phyloP scores from a whole-genome alignment of 2,888 invertebrate genomes.

The Pyrochroa serraticornis region DNA sequence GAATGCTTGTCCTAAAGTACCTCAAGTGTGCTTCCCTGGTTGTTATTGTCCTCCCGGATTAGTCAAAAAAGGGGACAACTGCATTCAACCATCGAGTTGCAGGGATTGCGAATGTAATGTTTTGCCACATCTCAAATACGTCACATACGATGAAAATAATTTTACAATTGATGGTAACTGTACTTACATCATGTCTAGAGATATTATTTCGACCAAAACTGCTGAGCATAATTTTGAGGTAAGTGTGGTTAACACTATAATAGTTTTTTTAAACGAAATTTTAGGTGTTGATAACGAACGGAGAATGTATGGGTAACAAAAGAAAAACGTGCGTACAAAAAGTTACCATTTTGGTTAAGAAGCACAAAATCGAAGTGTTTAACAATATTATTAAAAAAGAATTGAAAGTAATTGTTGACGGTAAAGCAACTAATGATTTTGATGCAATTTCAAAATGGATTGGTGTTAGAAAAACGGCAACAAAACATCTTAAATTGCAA shows the following conservation, averaged over 20 bases:
- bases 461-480: conserved; percentile 62
- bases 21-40: conserved; percentile 78
- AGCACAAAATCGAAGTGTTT: conserved; percentile 60
- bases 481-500: conserved; percentile 68
- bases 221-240: no score
- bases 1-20: conserved; percentile 67
- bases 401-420: conserved; percentile 60
- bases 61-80: conserved; percentile 70
- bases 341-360: conserved; percentile 70
- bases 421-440: conserved; percentile 47
- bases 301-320: conserved; percentile 66
- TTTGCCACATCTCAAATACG: conserved; percentile 79
- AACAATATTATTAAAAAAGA: conserved; percentile 43
- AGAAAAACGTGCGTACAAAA: conserved; percentile 70
- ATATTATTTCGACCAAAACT: no score
- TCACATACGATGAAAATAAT: conserved; percentile 81
- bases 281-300: conserved; percentile 74
- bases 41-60: conserved; percentile 84
- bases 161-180: conserved; percentile 85
- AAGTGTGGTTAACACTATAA: no score
- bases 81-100: conserved; percentile 74
- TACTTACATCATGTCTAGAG: conserved; percentile 78
- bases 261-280: conserved; percentile 57
- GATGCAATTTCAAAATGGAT: conserved; percentile 68
- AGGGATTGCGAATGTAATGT: conserved; percentile 76